Percentiles rank a stretch among this genome's conserved stretches.
Evolutionary conservation across 2,888 invertebrate species (phyloP).

Genomic region (Tachina grossa): DNA sequence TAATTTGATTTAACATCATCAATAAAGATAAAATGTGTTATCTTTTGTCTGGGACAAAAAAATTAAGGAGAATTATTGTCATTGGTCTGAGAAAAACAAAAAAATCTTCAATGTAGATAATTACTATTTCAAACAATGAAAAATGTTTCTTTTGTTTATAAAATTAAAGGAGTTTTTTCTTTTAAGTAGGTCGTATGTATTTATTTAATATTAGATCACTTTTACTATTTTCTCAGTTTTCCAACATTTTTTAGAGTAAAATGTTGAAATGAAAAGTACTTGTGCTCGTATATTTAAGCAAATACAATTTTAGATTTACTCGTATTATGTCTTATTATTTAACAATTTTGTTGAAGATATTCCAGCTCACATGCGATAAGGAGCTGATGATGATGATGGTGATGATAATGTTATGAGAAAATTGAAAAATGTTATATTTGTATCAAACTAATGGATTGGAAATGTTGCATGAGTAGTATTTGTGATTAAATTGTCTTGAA

Average conservation of each 20-base stretch:
- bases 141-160: too few relatives aligned
- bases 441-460: conserved; percentile 70
- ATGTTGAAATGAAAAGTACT: too few relatives aligned
- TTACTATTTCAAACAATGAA: neutral
- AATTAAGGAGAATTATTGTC: neutral
- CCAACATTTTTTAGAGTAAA: too few relatives aligned
- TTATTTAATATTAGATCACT: too few relatives aligned
- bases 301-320: too few relatives aligned
- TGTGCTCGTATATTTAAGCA: too few relatives aligned
- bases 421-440: conserved; percentile 54
- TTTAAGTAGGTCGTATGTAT: too few relatives aligned
- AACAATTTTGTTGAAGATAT: neutral
- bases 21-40: conserved; percentile 7
- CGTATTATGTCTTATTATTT: too few relatives aligned
- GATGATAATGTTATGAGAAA: conserved; percentile 45
- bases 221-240: too few relatives aligned
- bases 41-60: neutral
- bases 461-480: conserved; percentile 69
- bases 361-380: conserved; percentile 9
- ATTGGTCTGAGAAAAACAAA: too few relatives aligned
- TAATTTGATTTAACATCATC: conserved; percentile 31
- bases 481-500: conserved; percentile 71
- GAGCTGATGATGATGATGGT: neutral
- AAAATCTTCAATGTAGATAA: too few relatives aligned
- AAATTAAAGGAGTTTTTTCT: too few relatives aligned